A percentile compares a stretch with the other conserved stretches of the same genome.
Conservation (phyloP, 1,140 invertebrate species). For the Lordiphosa mommai region DNA sequence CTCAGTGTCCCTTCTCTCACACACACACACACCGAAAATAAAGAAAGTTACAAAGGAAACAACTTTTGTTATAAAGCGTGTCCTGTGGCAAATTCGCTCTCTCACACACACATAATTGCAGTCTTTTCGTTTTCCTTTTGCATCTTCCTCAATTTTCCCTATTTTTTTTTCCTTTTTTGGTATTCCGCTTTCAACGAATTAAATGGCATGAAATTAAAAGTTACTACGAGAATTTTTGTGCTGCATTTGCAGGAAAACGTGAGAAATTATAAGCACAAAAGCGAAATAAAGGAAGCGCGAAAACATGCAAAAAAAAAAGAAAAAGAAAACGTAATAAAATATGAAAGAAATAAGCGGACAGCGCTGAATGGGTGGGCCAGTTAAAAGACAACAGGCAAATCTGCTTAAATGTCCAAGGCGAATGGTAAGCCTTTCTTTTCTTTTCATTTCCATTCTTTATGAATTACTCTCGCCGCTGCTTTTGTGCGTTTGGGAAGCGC, state of each 20-base stretch:
- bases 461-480: conserved; percentile 19
- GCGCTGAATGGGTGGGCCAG: conserved; percentile 6
- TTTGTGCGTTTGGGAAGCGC: conserved; percentile 17
- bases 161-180: conserved; percentile 45
- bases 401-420: conserved; percentile 67
- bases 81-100: conserved; percentile 67
- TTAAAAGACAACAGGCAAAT: conserved; percentile 64
- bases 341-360: conserved; percentile 42
- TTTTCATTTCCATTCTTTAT: conserved; percentile 23
- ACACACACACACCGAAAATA: conserved; percentile 8
- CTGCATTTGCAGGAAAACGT: conserved; percentile 77
- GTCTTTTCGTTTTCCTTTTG: conserved; percentile 43
- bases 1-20: not conserved
- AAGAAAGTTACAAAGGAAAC: conserved; percentile 65
- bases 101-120: conserved; percentile 34
- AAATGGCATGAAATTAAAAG: conserved; percentile 78
- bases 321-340: conserved; percentile 61
- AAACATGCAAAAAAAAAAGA: conserved; percentile 25
- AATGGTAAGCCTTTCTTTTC: conserved; percentile 66
- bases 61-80: conserved; percentile 70
- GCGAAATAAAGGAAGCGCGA: conserved; percentile 25
- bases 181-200: conserved; percentile 71
- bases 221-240: conserved; percentile 73
- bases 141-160: conserved; percentile 54
- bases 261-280: conserved; percentile 77